These are phyloP conservation scores for Aplocera efformata DNA, from an alignment of 2,888 invertebrate genomes.

Conservation along the genomic window DNA sequence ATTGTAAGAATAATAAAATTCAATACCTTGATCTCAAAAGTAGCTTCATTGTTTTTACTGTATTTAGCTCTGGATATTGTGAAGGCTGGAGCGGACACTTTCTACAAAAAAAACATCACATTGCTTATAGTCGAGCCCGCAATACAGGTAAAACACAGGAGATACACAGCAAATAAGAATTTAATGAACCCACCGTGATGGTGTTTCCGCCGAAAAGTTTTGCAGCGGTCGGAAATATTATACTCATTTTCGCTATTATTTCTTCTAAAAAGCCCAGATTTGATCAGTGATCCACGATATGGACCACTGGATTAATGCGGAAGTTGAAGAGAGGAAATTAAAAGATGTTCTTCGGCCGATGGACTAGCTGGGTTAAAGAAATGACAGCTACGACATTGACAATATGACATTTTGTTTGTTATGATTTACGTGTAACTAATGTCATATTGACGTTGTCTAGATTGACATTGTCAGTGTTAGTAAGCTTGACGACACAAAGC, in stretches of 20 bases:
- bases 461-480: no score
- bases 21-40: slow-evolving; percentile 81
- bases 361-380: slow-evolving; percentile 6
- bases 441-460: no score
- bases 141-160: slow-evolving; percentile 4
- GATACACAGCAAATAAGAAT: slow-evolving; percentile 2
- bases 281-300: slow-evolving; percentile 43
- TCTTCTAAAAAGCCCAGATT: slow-evolving; percentile 62
- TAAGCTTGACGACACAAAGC: no score
- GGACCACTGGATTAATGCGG: slow-evolving; percentile 39
- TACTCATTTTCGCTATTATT: slow-evolving; percentile 62
- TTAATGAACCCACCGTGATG: slow-evolving; percentile 48
- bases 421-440: no score
- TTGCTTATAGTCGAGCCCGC: slow-evolving; percentile 7
- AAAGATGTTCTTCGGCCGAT: no score
- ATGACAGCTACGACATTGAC: slow-evolving; percentile 22
- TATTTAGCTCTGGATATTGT: slow-evolving; percentile 75
- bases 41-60: slow-evolving; percentile 80
- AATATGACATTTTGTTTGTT: slow-evolving; percentile 23
- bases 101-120: slow-evolving; percentile 48
- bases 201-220: slow-evolving; percentile 57
- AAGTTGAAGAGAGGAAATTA: neutral
- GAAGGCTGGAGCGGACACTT: slow-evolving; percentile 54
- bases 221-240: slow-evolving; percentile 59
- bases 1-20: neutral